Evolutionary conservation across 1,140 invertebrate species (phyloP).

Genomic region (Drosophila teissieri): DNA sequence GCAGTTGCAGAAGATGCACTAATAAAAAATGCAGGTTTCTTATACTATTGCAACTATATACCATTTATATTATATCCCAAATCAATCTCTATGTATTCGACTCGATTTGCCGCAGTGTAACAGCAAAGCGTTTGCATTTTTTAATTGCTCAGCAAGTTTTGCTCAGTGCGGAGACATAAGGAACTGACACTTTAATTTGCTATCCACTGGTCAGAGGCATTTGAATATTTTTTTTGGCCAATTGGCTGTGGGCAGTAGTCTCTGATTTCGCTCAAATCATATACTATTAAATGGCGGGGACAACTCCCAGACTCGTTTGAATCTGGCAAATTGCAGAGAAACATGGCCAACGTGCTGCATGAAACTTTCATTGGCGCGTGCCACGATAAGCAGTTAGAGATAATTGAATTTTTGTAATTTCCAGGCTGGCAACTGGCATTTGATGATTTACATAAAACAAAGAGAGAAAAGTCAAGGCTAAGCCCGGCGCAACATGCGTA

Average conservation of each 20-base stretch:
- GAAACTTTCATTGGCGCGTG: slow-evolving; percentile 65
- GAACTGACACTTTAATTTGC: slow-evolving; percentile 45
- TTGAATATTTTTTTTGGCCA: slow-evolving; percentile 38
- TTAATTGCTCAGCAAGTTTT: slow-evolving; percentile 20
- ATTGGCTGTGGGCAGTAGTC: slow-evolving; percentile 20
- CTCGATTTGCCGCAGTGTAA: background rate
- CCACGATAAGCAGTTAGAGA: slow-evolving; percentile 41
- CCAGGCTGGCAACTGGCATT: slow-evolving; percentile 23
- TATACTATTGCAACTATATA: too few relatives aligned
- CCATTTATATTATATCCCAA: background rate
- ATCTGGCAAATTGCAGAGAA: slow-evolving; percentile 36
- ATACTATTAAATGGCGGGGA: slow-evolving; percentile 26
- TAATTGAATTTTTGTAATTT: slow-evolving; percentile 63
- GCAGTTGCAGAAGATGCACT: slow-evolving; percentile 20
- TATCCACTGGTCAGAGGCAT: slow-evolving; percentile 15
- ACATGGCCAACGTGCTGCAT: slow-evolving; percentile 15
- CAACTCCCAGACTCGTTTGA: slow-evolving; percentile 42
- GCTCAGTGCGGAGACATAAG: slow-evolving; percentile 10
- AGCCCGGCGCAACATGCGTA: slow-evolving; percentile 30
- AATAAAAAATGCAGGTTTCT: background rate
- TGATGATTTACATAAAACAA: slow-evolving; percentile 62
- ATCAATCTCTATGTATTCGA: background rate
- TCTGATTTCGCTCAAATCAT: slow-evolving; percentile 22
- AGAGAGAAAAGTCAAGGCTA: slow-evolving; percentile 58
- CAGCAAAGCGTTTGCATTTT: slow-evolving; percentile 19